A percentile compares a stretch with the other conserved stretches of the same genome.
Evolutionary conservation across 1,140 invertebrate species (phyloP).

Genomic region (Trialeurodes vaporariorum): DNA sequence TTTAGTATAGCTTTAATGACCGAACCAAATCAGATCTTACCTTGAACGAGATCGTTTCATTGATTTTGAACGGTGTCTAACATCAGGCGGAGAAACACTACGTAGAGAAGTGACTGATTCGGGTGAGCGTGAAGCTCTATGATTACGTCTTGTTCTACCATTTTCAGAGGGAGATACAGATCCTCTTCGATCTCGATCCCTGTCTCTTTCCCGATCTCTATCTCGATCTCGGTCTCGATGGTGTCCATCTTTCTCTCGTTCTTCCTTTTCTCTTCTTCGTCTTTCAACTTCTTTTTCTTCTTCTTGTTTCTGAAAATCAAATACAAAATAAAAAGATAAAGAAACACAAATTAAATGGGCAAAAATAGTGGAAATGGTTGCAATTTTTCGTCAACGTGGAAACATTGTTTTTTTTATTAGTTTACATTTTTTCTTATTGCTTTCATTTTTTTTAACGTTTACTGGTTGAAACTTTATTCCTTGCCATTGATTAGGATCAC

Average conservation of each 20-base stretch:
- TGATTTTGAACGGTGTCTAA: not conserved
- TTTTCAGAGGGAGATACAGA: not conserved
- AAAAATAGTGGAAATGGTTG: too few species aligned
- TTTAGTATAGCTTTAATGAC: not conserved
- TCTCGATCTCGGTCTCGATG: conserved; percentile 36
- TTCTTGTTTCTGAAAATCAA: conserved; percentile 49
- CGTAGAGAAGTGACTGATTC: not conserved
- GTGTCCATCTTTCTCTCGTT: conserved; percentile 36
- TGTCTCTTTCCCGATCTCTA: conserved; percentile 33
- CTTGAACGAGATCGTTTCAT: conserved; percentile 10
- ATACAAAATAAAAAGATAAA: not conserved
- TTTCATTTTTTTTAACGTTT: too few species aligned
- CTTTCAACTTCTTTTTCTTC: conserved; percentile 33
- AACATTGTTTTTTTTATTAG: too few species aligned
- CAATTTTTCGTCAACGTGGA: too few species aligned
- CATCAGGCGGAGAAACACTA: conserved; percentile 3
- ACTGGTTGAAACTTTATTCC: too few species aligned
- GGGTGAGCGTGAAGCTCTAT: conserved; percentile 17
- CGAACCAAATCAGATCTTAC: not conserved
- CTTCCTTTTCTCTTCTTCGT: conserved; percentile 36
- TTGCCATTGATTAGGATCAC: too few species aligned
- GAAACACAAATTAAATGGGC: too few species aligned
- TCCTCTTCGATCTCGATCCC: conserved; percentile 24
- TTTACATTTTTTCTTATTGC: too few species aligned
- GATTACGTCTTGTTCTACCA: not conserved